phyloP scores from a whole-genome alignment of 2,888 invertebrate species.

The Caenorhabditis macrosperma region DNA sequence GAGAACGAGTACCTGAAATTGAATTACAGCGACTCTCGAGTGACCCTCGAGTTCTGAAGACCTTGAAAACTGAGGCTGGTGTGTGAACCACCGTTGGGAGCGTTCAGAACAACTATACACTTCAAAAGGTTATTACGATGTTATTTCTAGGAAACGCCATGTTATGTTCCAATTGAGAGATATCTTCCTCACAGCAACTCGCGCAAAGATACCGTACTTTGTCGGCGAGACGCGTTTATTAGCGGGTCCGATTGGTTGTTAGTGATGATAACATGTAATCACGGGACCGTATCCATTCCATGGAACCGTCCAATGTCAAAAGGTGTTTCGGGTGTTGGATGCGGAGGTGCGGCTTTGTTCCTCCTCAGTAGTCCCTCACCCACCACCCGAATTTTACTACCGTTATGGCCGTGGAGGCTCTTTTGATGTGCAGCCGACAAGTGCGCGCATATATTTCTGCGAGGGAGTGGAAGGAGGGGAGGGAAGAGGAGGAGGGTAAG shows the following conservation, averaged over 20 bases:
- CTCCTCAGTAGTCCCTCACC: conserved; percentile 7
- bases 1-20: no score
- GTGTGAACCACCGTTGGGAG: no score
- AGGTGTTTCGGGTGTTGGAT: conserved; percentile 17
- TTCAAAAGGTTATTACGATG: no score
- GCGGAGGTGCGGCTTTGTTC: conserved; percentile 47
- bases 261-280: conserved; percentile 49
- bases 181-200: background rate
- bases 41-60: no score
- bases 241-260: conserved; percentile 24
- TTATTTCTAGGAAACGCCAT: no score
- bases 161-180: no score
- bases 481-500: conserved; percentile 6
- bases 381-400: conserved; percentile 55
- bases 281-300: conserved; percentile 37
- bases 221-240: conserved; percentile 39
- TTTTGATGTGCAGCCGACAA: conserved; percentile 64
- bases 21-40: no score
- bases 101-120: no score
- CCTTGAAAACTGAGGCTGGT: no score
- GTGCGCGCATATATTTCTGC: conserved; percentile 51
- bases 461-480: conserved; percentile 13
- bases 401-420: conserved; percentile 63
- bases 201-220: conserved; percentile 26
- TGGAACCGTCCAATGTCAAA: conserved; percentile 33